phyloP scores from a whole-genome alignment of 2,888 invertebrate species.

The Hipparchia sbordonii region DNA sequence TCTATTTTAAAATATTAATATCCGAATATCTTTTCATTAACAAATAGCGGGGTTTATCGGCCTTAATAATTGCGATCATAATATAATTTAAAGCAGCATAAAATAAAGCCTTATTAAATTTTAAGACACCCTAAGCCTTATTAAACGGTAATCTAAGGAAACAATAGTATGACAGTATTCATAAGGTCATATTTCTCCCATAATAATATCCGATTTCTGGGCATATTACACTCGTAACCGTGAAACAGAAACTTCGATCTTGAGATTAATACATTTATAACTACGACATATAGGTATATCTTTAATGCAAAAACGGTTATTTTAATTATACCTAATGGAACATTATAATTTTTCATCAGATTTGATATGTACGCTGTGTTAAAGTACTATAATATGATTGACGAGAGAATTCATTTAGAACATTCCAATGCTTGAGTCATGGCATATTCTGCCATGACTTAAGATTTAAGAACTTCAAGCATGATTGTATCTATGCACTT shows the following conservation, averaged over 20 bases:
- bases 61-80: constrained; percentile 59
- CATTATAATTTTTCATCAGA: too few relatives aligned
- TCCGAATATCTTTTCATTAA: constrained; percentile 50
- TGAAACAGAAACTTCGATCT: not conserved
- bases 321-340: too few relatives aligned
- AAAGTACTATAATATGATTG: too few relatives aligned
- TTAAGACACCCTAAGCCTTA: constrained; percentile 51
- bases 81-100: constrained; percentile 70
- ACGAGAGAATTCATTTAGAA: too few relatives aligned
- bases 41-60: constrained; percentile 52
- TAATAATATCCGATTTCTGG: constrained; percentile 16
- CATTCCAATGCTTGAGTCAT: too few relatives aligned
- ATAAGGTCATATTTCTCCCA: constrained; percentile 9
- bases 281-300: too few relatives aligned
- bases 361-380: too few relatives aligned
- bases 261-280: not conserved
- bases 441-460: too few relatives aligned
- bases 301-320: too few relatives aligned
- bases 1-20: constrained; percentile 20
- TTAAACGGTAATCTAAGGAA: constrained; percentile 49
- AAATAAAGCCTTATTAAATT: constrained; percentile 45
- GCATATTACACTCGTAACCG: not conserved
- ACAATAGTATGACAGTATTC: constrained; percentile 25
- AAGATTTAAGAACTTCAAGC: too few relatives aligned
- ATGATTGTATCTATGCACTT: too few relatives aligned